These are phyloP conservation scores for Gallinago paraguaiae DNA, from an alignment of 2,113 vertebrate species.

Conservation along the genomic window DNA sequence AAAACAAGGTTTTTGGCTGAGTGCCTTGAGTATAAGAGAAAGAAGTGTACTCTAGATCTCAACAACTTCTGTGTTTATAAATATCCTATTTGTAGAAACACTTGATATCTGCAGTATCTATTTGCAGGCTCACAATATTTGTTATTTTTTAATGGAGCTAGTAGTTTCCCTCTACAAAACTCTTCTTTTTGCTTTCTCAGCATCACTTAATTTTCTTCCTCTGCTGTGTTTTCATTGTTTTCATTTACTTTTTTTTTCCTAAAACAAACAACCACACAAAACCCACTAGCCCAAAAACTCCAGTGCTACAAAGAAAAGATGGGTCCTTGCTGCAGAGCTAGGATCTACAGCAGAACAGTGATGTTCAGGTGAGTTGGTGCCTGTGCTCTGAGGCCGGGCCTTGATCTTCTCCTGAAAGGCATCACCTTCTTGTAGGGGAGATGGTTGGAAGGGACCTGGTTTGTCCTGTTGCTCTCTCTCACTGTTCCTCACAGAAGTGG, in stretches of 20 bases:
- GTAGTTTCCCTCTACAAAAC: neutral
- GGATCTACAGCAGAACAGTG: neutral
- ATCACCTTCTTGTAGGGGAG: neutral
- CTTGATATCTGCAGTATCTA: neutral
- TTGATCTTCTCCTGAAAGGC: no score
- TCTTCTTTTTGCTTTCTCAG: neutral
- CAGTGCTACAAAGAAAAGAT: neutral
- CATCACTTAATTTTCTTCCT: neutral
- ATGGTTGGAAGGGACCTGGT: neutral
- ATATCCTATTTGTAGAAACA: neutral
- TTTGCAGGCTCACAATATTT: neutral
- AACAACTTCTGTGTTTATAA: neutral
- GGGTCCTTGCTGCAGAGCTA: neutral
- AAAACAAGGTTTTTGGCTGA: neutral
- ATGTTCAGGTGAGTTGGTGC: neutral
- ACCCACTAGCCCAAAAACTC: neutral
- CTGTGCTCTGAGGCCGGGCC: neutral
- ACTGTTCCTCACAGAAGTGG: neutral
- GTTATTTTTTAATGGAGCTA: neutral
- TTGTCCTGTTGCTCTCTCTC: neutral
- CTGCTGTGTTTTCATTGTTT: neutral
- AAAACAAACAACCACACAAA: neutral
- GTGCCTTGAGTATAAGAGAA: neutral
- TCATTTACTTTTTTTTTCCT: neutral
- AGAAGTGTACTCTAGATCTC: neutral